Evolutionary conservation across 1,140 invertebrate genomes (phyloP).

Genomic region (Ostrea denselamellosa): DNA sequence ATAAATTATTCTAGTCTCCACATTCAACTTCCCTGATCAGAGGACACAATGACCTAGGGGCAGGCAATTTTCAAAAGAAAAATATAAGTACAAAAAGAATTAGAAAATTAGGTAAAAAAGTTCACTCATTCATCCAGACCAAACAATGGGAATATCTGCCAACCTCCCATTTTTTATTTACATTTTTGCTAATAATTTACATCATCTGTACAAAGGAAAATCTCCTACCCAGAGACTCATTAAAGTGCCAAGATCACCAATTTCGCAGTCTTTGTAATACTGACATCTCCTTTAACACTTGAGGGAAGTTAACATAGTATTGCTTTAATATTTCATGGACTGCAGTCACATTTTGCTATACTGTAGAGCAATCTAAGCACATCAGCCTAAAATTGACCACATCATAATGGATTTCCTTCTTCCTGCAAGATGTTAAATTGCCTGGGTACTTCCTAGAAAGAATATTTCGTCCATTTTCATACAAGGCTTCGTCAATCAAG

Average conservation of each 20-base stretch:
- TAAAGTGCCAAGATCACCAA: background rate
- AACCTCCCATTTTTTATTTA: background rate
- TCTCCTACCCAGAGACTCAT: background rate
- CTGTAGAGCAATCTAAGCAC: slow-evolving; percentile 17
- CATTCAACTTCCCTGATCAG: slow-evolving; percentile 30
- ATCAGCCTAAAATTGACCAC: background rate
- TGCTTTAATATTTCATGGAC: slow-evolving; percentile 28
- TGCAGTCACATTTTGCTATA: background rate
- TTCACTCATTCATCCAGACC: slow-evolving; percentile 28
- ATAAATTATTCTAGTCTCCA: slow-evolving; percentile 36
- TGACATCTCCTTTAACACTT: background rate
- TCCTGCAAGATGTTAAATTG: slow-evolving; percentile 27
- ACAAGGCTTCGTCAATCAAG: slow-evolving; percentile 56
- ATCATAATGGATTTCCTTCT: slow-evolving; percentile 34
- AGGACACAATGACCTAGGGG: slow-evolving; percentile 1
- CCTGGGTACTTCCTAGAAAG: slow-evolving; percentile 4
- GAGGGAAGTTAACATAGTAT: slow-evolving; percentile 28
- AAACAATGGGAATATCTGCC: slow-evolving; percentile 4
- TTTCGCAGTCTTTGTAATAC: background rate
- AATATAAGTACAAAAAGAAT: slow-evolving; percentile 24
- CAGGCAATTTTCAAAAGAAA: slow-evolving; percentile 15
- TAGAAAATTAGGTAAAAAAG: slow-evolving; percentile 4
- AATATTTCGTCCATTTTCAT: background rate
- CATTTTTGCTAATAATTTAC: slow-evolving; percentile 15
- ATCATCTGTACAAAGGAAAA: slow-evolving; percentile 27